Evolutionary conservation across 2,797 vertebrate genomes (phyloP).

Genomic region (Takifugu rubripes): DNA sequence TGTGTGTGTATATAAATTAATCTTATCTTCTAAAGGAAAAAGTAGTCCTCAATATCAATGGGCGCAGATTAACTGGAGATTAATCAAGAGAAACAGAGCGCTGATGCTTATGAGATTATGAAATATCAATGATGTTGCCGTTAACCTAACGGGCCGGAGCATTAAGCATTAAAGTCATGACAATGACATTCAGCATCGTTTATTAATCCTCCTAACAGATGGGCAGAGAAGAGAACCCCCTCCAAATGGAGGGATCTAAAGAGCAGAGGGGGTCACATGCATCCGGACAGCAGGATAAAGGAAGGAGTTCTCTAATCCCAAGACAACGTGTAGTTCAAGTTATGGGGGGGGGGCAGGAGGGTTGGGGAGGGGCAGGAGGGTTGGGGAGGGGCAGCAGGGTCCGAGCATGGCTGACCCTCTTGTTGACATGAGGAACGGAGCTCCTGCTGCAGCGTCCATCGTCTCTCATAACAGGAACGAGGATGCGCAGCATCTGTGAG

Average conservation of each 20-base stretch:
- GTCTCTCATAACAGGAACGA: too few species aligned
- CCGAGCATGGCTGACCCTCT: too few species aligned
- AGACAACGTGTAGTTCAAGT: conserved; percentile 43
- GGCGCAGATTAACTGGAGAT: conserved; percentile 62
- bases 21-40: conserved; percentile 45
- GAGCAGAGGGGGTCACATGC: conserved; percentile 23
- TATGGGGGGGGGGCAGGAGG: conserved; percentile 4
- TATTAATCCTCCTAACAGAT: conserved; percentile 70
- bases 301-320: conserved; percentile 55
- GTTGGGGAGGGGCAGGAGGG: conserved; percentile 3
- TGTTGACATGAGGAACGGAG: too few species aligned
- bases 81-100: conserved; percentile 62
- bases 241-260: conserved; percentile 44
- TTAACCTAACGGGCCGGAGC: conserved; percentile 46
- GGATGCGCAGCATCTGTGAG: conserved; percentile 50
- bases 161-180: conserved; percentile 73
- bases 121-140: conserved; percentile 71
- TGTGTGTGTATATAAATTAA: conserved; percentile 13
- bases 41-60: conserved; percentile 34
- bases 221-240: conserved; percentile 58
- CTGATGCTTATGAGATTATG: conserved; percentile 65
- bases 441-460: too few species aligned
- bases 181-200: conserved; percentile 67
- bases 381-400: too few species aligned
- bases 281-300: conserved; percentile 54